These are phyloP conservation scores for Mohoua ochrocephala DNA, from an alignment of 2,113 vertebrate genomes.

Conservation along the genomic window DNA sequence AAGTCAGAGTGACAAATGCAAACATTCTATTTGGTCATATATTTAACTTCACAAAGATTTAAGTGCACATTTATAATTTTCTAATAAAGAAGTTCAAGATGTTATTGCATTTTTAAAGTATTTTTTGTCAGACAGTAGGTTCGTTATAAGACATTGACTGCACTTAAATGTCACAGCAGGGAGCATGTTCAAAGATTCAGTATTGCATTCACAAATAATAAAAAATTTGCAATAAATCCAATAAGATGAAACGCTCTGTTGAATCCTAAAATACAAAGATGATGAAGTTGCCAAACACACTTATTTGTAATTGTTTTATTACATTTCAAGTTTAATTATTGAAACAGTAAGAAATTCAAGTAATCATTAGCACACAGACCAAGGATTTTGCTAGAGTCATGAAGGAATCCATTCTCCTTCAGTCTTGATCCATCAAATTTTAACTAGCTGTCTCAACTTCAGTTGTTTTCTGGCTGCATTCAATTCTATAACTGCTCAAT, in stretches of 20 bases:
- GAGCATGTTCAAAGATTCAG: constrained; percentile 22
- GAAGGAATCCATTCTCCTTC: neutral
- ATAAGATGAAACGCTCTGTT: neutral
- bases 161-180: constrained; percentile 59
- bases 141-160: constrained; percentile 55
- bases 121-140: constrained; percentile 46
- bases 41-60: constrained; percentile 51
- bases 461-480: neutral
- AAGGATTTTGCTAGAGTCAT: neutral
- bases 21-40: constrained; percentile 38
- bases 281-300: neutral
- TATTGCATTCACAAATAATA: constrained; percentile 35
- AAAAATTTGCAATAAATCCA: constrained; percentile 40
- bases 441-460: neutral
- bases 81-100: constrained; percentile 58
- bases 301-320: neutral
- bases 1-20: constrained; percentile 51
- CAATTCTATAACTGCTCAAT: neutral
- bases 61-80: constrained; percentile 58
- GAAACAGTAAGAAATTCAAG: constrained; percentile 1
- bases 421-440: neutral
- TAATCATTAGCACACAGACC: neutral
- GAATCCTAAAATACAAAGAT: constrained; percentile 25
- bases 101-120: constrained; percentile 55
- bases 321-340: neutral